These are phyloP conservation scores for Phthorimaea operculella DNA, from an alignment of 1,140 invertebrate genomes.

Conservation along the genomic window DNA sequence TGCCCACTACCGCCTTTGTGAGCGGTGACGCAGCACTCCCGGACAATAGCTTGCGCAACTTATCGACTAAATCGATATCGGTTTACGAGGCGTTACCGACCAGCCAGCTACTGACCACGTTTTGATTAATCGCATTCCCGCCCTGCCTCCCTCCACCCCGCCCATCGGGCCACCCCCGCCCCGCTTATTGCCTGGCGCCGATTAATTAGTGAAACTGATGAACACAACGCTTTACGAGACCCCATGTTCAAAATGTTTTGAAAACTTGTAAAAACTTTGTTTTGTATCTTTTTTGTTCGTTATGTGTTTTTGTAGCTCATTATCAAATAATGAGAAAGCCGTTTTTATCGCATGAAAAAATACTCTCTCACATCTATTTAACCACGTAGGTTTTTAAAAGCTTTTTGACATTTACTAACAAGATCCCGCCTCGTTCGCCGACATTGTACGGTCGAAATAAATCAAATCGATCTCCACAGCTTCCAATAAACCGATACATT, in stretches of 20 bases:
- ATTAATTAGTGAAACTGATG: slow-evolving; percentile 61
- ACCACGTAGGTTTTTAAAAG: slow-evolving; percentile 25
- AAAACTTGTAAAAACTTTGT: slow-evolving; percentile 21
- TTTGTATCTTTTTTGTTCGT: slow-evolving; percentile 23
- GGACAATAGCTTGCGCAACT: slow-evolving; percentile 64
- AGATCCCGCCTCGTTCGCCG: slow-evolving; percentile 43
- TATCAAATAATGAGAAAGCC: background rate
- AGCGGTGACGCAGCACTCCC: slow-evolving; percentile 51
- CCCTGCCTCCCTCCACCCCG: slow-evolving; percentile 21
- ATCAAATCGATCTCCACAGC: slow-evolving; percentile 62
- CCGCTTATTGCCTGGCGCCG: slow-evolving; percentile 51
- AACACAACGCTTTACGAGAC: slow-evolving; percentile 36
- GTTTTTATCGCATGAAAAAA: slow-evolving; percentile 11
- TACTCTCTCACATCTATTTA: background rate
- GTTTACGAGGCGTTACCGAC: slow-evolving; percentile 62
- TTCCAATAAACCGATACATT: slow-evolving; percentile 66
- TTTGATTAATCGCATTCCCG: slow-evolving; percentile 66
- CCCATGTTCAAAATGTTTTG: slow-evolving; percentile 39
- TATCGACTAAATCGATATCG: slow-evolving; percentile 66
- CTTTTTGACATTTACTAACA: slow-evolving; percentile 65
- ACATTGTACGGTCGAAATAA: slow-evolving; percentile 53
- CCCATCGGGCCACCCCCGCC: slow-evolving; percentile 20
- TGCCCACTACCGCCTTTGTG: slow-evolving; percentile 65
- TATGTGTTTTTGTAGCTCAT: slow-evolving; percentile 10
- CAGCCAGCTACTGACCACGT: slow-evolving; percentile 61